Percentiles rank a stretch among this genome's conserved stretches.
These are phyloP conservation scores for Gavia stellata DNA, from an alignment of 2,113 vertebrate genomes.

Conservation along the genomic window DNA sequence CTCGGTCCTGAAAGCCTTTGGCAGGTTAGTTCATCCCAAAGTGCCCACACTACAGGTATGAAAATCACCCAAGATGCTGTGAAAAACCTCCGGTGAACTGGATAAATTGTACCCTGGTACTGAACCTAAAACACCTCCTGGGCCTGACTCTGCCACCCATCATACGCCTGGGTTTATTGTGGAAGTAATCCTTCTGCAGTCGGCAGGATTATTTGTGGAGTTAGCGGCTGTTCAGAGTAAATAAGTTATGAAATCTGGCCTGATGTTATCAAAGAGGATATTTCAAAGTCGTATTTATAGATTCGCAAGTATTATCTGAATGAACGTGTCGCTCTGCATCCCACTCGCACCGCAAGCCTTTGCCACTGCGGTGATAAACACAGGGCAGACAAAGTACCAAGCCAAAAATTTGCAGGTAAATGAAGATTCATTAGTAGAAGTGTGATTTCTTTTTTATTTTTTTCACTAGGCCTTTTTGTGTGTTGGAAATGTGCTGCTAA, in stretches of 20 bases:
- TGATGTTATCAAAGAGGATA: background rate
- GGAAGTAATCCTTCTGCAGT: background rate
- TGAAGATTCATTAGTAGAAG: background rate
- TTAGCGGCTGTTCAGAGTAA: slow-evolving; percentile 3
- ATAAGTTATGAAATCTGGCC: slow-evolving; percentile 26
- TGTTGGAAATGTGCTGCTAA: background rate
- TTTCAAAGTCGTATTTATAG: background rate
- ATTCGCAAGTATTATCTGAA: background rate
- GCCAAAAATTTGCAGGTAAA: background rate
- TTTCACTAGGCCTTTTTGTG: background rate
- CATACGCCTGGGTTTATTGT: accelerated
- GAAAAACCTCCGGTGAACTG: accelerated
- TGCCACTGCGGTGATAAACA: background rate
- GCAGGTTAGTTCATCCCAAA: background rate
- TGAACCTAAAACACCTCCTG: background rate
- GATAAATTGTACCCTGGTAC: accelerated
- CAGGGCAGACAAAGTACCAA: background rate
- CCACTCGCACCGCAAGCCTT: accelerated
- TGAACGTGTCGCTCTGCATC: accelerated
- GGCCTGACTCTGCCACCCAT: background rate
- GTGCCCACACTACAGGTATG: no score
- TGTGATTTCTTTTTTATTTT: no score
- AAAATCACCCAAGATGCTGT: background rate
- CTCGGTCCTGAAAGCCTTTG: background rate
- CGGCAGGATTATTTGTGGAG: background rate